phyloP scores from a whole-genome alignment of 1,140 invertebrate species.

The Brachionus rotundiformis region DNA sequence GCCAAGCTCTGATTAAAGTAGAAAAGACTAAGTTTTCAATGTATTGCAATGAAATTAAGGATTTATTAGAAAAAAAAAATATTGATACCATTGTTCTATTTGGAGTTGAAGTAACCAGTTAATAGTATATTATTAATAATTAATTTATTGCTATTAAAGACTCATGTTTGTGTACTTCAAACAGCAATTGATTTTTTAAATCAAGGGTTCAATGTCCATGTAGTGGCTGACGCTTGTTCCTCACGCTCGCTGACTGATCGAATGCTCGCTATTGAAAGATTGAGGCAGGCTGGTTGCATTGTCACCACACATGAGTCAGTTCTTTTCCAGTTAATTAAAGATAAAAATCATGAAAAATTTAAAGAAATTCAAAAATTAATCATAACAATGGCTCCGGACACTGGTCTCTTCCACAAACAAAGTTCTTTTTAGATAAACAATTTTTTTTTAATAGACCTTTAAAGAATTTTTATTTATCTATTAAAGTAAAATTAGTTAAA shows the following conservation, averaged over 20 bases:
- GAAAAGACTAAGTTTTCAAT: slow-evolving; percentile 83
- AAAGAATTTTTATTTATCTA: too few relatives aligned
- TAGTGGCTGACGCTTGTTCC: slow-evolving; percentile 80
- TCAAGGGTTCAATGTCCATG: slow-evolving; percentile 74
- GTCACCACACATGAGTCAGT: slow-evolving; percentile 77
- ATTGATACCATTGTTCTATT: slow-evolving; percentile 22
- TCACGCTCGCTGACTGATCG: slow-evolving; percentile 71
- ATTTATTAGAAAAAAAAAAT: slow-evolving; percentile 56
- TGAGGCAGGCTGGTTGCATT: slow-evolving; percentile 75
- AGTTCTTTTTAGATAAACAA: not conserved
- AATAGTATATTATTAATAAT: too few relatives aligned
- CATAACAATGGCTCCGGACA: not conserved
- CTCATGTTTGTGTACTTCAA: slow-evolving; percentile 84
- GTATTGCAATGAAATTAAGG: slow-evolving; percentile 73
- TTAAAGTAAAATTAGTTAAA: not conserved
- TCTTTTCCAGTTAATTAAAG: slow-evolving; percentile 74
- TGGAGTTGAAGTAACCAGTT: slow-evolving; percentile 24
- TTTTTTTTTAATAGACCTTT: too few relatives aligned
- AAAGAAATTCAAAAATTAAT: slow-evolving; percentile 68
- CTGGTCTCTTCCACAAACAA: not conserved
- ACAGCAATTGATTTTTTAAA: slow-evolving; percentile 78
- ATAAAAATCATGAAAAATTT: slow-evolving; percentile 78
- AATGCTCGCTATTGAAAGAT: slow-evolving; percentile 70
- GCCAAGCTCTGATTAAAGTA: slow-evolving; percentile 62
- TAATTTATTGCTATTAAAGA: too few relatives aligned